phyloP scores from a whole-genome alignment of 2,888 invertebrate species.

The Diaphora mendica region DNA sequence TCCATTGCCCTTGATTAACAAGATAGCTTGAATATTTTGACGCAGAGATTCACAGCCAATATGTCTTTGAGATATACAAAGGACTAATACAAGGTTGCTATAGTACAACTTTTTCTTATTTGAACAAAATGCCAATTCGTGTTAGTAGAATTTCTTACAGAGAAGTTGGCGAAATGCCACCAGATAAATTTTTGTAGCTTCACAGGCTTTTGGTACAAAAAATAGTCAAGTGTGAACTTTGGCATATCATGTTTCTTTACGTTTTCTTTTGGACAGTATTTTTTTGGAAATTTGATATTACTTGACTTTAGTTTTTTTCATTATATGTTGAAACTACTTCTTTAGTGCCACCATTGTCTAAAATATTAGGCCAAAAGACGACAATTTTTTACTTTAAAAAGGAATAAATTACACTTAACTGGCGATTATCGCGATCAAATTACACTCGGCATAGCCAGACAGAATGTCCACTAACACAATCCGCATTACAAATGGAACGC shows the following conservation, averaged over 20 bases:
- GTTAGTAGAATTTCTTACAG: slow-evolving; percentile 28
- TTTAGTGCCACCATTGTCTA: not conserved
- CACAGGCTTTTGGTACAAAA: slow-evolving; percentile 25
- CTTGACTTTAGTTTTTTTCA: not conserved
- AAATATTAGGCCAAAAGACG: too few relatives aligned
- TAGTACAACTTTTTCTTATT: slow-evolving; percentile 31
- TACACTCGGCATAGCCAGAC: too few relatives aligned
- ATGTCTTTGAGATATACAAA: slow-evolving; percentile 2
- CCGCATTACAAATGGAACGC: too few relatives aligned
- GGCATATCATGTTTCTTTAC: slow-evolving; percentile 17
- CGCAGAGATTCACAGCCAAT: not conserved
- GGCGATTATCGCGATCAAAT: too few relatives aligned
- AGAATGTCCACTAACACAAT: too few relatives aligned
- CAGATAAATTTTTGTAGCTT: slow-evolving; percentile 32
- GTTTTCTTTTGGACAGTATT: not conserved
- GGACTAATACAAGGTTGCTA: slow-evolving; percentile 25
- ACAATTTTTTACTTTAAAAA: too few relatives aligned
- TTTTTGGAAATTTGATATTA: not conserved
- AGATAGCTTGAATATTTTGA: not conserved
- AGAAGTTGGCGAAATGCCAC: slow-evolving; percentile 42
- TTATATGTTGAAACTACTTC: not conserved
- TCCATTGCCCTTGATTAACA: not conserved
- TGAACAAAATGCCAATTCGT: slow-evolving; percentile 36
- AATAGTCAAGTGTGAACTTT: slow-evolving; percentile 34
- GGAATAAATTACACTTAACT: too few relatives aligned